Percentiles rank a stretch among this genome's conserved stretches.
Conservation (phyloP, 1,140 invertebrate genomes). For the Psix sp. region DNA sequence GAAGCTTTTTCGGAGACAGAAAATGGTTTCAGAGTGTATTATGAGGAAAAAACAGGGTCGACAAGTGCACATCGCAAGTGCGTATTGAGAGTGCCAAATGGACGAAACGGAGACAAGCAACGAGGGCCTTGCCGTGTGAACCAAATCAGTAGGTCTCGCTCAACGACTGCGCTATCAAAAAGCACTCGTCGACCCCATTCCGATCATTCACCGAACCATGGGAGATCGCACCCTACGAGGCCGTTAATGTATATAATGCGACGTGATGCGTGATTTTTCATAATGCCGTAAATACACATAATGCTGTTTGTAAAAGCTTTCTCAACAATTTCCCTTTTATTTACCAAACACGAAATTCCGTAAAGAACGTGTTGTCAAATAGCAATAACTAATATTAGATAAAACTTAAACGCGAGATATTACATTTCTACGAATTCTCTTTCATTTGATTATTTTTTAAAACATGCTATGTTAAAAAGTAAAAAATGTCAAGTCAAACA, state of each 20-base stretch:
- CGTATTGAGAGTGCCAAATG: conserved; percentile 50
- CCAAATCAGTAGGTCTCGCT: conserved; percentile 50
- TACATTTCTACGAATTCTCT: too few relatives aligned
- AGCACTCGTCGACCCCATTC: conserved; percentile 57
- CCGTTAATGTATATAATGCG: conserved; percentile 54
- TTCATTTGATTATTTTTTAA: not conserved
- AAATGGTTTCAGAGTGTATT: conserved; percentile 22
- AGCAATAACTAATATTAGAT: too few relatives aligned
- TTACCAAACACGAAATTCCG: too few relatives aligned
- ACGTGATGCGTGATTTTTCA: conserved; percentile 32
- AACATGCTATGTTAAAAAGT: conserved; percentile 10
- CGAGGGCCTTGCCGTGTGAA: conserved; percentile 59
- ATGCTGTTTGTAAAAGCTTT: too few relatives aligned
- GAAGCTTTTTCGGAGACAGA: conserved; percentile 50
- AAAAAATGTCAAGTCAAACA: conserved; percentile 29
- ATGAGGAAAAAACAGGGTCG: conserved; percentile 35
- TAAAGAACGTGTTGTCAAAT: too few relatives aligned
- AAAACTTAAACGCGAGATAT: too few relatives aligned
- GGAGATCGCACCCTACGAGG: conserved; percentile 39
- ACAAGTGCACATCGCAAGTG: conserved; percentile 68
- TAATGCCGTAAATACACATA: too few relatives aligned
- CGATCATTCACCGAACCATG: conserved; percentile 27
- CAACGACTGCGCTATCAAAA: conserved; percentile 53
- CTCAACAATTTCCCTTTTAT: too few relatives aligned
- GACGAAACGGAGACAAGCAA: conserved; percentile 38